These are phyloP conservation scores for Arrhamphus sclerolepis DNA, from an alignment of 2,797 vertebrate genomes.

Conservation along the genomic window DNA sequence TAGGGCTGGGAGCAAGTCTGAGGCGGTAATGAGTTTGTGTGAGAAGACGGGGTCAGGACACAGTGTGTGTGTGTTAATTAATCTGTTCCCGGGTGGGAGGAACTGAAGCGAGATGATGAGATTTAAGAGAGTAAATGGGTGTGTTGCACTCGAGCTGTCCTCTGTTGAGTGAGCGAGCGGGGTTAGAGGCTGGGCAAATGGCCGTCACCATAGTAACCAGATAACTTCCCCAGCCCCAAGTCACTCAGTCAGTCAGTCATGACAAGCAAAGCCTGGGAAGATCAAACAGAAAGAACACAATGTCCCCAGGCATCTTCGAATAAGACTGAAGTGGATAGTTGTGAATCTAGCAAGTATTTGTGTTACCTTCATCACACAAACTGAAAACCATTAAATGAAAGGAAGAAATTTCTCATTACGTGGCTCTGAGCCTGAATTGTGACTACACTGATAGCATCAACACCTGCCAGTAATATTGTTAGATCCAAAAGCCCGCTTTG, in stretches of 20 bases:
- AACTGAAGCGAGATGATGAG: slow-evolving; percentile 85
- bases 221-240: slow-evolving; percentile 74
- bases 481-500: slow-evolving; percentile 75
- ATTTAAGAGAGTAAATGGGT: slow-evolving; percentile 85
- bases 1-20: slow-evolving; percentile 78
- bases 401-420: slow-evolving; percentile 58
- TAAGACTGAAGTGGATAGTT: slow-evolving; percentile 60
- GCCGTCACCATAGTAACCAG: slow-evolving; percentile 80
- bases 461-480: slow-evolving; percentile 78
- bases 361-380: slow-evolving; percentile 22
- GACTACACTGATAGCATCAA: slow-evolving; percentile 73
- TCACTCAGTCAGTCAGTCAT: slow-evolving; percentile 79
- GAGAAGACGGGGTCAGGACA: slow-evolving; percentile 83
- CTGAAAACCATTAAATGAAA: slow-evolving; percentile 29
- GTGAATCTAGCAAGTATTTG: slow-evolving; percentile 25
- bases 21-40: slow-evolving; percentile 83
- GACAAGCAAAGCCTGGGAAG: slow-evolving; percentile 75
- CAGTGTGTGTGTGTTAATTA: slow-evolving; percentile 85
- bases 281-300: slow-evolving; percentile 76
- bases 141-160: slow-evolving; percentile 81
- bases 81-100: slow-evolving; percentile 84
- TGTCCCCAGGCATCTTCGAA: slow-evolving; percentile 68
- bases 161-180: slow-evolving; percentile 77
- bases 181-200: slow-evolving; percentile 81
- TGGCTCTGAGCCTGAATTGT: slow-evolving; percentile 73